Evolutionary conservation across 2,797 vertebrate species (phyloP).

Genomic region (Atherinosoma microstoma): DNA sequence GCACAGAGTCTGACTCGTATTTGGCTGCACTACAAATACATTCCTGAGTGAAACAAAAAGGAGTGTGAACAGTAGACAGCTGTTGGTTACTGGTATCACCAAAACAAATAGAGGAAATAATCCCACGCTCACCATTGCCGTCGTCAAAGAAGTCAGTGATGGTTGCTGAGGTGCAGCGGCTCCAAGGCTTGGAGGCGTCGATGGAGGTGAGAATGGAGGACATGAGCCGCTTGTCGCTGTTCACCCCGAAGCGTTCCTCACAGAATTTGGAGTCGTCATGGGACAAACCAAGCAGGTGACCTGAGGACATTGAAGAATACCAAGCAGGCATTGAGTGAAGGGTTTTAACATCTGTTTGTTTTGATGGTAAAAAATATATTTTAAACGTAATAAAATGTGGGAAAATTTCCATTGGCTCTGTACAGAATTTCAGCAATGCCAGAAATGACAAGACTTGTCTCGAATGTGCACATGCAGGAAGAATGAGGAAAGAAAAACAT

Average conservation of each 20-base stretch:
- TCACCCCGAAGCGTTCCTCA: slow-evolving; percentile 94
- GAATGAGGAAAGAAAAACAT: slow-evolving; percentile 52
- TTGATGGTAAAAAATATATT: no score
- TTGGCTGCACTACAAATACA: slow-evolving; percentile 19
- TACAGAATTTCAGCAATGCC: neutral
- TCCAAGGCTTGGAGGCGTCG: slow-evolving; percentile 97
- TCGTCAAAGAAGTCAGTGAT: slow-evolving; percentile 98
- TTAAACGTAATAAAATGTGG: neutral
- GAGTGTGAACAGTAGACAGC: slow-evolving; percentile 34
- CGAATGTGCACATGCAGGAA: slow-evolving; percentile 20
- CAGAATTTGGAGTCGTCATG: slow-evolving; percentile 99
- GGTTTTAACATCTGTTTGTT: neutral
- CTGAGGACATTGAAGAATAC: slow-evolving; percentile 65
- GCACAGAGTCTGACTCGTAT: slow-evolving; percentile 30
- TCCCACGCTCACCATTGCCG: slow-evolving; percentile 88
- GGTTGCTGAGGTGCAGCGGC: slow-evolving; percentile 95
- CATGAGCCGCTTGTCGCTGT: slow-evolving; percentile 96
- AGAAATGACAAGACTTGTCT: slow-evolving; percentile 6
- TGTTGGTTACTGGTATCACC: neutral
- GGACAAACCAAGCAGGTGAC: slow-evolving; percentile 96
- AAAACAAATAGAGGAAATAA: no score
- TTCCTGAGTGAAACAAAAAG: slow-evolving; percentile 27
- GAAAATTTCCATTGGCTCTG: neutral
- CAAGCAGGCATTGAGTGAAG: neutral
- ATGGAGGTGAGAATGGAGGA: slow-evolving; percentile 98